Base-by-base conservation (phyloP, 2,888 invertebrate species). In the Liposcelis brunnea region DNA sequence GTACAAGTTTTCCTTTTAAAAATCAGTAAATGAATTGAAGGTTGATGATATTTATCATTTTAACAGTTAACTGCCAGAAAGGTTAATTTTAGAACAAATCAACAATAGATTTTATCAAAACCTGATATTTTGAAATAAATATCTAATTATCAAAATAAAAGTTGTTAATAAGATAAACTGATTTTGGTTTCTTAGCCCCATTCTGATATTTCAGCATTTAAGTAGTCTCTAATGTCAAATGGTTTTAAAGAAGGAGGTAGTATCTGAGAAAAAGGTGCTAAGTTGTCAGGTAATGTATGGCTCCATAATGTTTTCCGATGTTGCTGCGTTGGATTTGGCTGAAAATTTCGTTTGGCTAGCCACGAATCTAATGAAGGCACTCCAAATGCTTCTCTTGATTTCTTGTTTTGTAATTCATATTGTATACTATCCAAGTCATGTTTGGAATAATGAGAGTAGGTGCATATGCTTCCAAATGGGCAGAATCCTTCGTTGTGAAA, bases 371-470 rank as follows among this genome's bases (percentile, higher is more conserved):
- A 45, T 6, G 59, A 55, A 31, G 64, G 62, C 14, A 63, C 49
- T 47, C 58, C 53, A 1, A 54, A 52, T 21, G 40, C 31, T 36
- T n/a, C n/a, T n/a, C 8, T 26, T 26, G 26, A 26, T 42, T 47
- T 40, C n/a, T 50, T 37, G 46, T 31, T 50, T 49, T 51, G 63
- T 72, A 72, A 66, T 53, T 67, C 60, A 48, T 59, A 58, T 49
- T 67, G 63, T 18, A 74, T 59, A 55, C 68, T 63, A 58, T 70
- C 64, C 12, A 81, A 57, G 58, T 77, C 68, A 40, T 71, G 68
- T n/a, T 61, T 64, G 1, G 70, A 69, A 46, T 77, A 78, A 59
- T 82, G 82, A 1, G 78, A 75, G 56, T 69, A 79, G 54, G 72
- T 71, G 55, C 82, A 82, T 44, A 70, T 68, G 2, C 65, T 64